phyloP scores from a whole-genome alignment of 2,797 vertebrate genomes.

The Nyctibius grandis region DNA sequence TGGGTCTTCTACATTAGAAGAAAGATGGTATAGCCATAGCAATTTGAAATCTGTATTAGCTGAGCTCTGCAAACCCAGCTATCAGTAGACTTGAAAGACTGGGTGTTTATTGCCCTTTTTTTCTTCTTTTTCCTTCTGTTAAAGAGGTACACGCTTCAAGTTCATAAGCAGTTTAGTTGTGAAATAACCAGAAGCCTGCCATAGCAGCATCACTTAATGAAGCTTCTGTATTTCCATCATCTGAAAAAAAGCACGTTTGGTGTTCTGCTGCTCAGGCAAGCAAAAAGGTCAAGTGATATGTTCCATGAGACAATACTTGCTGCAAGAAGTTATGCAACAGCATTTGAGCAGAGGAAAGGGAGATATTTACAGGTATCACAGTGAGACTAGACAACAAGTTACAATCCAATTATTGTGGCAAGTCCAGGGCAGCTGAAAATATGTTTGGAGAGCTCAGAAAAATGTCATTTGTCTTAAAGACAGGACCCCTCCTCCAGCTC shows the following conservation, averaged over 20 bases:
- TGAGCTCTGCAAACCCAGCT: not conserved
- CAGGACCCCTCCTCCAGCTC: not conserved
- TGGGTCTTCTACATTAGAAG: not conserved
- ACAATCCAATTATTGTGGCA: not conserved
- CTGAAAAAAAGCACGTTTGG: not conserved
- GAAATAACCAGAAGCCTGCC: not conserved
- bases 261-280: not conserved
- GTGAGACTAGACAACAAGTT: not conserved
- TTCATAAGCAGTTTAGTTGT: not conserved
- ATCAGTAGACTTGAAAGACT: not conserved
- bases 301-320: not conserved
- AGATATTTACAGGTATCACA: not conserved
- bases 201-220: not conserved
- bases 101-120: not conserved
- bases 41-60: not conserved
- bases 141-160: not conserved
- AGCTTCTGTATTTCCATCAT: not conserved
- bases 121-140: not conserved
- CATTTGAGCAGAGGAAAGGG: not conserved
- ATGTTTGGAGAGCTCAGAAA: not conserved
- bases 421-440: not conserved
- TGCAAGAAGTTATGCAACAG: conserved; percentile 3
- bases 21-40: not conserved
- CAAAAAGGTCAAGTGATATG: not conserved
- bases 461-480: not conserved